Evolutionary conservation across 1,140 invertebrate species (phyloP), one percentile per base, ranked within the genome.

Genomic region (Drosophila biarmipes): DNA sequence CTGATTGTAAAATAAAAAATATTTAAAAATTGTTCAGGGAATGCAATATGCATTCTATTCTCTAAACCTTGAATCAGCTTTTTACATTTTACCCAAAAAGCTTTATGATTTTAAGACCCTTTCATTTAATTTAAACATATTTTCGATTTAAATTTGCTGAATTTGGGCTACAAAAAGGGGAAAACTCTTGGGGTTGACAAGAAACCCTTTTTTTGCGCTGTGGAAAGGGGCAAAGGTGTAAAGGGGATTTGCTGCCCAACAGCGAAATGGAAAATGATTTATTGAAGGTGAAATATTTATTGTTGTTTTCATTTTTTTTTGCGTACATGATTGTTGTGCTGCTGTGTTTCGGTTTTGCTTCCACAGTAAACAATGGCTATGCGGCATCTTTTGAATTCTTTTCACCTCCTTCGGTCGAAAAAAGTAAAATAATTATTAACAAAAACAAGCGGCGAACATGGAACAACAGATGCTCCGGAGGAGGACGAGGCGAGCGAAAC

Each of bases 281-380:
- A 91, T 91, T 91, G 86, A 89, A 87, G 90, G 78, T 81, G 71
- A 91, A 91, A 91, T 91, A 91, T 91, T 91, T 91, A 90, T 91
- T 90, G 86, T 91, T 91, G 78, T 86, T 80, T 51, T 29, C 27
- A 29, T 49, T 31, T 29, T 57, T 29, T 31, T n/a, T 53, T 42
- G 49, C 40, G 7, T 48, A 11, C 12, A 34, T 17, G 48, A 46
- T 35, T 56, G 38, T 61, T 49, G 29, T 14, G 54, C 17, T n/a
- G 24, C 19, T 40, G 19, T 35, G 53, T 64, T 75, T 57, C 8
- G 14, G 56, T 27, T 77, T 69, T 77, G 53, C 71, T 71, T 69
- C 34, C 31, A 68, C 62, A 73, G 80, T 78, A 73, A 80, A 89
- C 79, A 89, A 89, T 69, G 67, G 73, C 61, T 49, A 61, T 42